Evolutionary conservation across 2,113 vertebrate genomes (phyloP), one percentile per base, ranked within the genome.

Genomic region (Oncorhynchus gorbuscha): DNA sequence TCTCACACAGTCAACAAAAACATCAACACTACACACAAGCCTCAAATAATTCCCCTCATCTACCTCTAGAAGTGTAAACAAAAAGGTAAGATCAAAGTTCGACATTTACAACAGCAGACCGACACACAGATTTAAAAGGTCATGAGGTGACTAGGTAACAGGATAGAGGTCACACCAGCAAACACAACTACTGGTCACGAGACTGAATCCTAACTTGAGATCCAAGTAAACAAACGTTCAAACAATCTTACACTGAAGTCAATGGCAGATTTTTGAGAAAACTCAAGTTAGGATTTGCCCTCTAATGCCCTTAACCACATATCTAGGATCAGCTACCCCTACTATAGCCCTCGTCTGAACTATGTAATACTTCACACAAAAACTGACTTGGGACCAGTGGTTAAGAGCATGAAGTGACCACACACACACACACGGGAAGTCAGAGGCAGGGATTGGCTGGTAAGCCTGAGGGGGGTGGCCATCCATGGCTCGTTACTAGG

Each of bases 401-500:
- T 62, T 24, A 62, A 62, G 32, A n/a, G 67, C 67, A 69, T 69
- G 67, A 39, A 35, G 32, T 69, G 30, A 69, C 28, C 14, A 51
- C 64, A 75, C 18, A 24, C 48, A 76, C 35, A 14, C 48, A 76
- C 35, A 14, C 28, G 20, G 30, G 32, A 35, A 39, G 67, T 69
- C 30, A 18, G 67, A 68, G 65, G 28, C 26, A 68, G 26, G 32
- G 68, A 69, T 69, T 48, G 32, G 68, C 35, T 45, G 68, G 35
- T 32, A 69, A 45, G 59, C 55, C 32, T 71, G 32, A 58, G 48
- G 18, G 39, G 30, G 1, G 18, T 72, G 76, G 77, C 55, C 61
- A 64, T 16, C 77, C 78, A 58, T 3, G 14, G 61, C 58, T 45
- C 32, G 69, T 11, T 49, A 71, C 83, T 72, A 30, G 3, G 51